Base-by-base conservation (phyloP, 2,113 vertebrate species). In the Chiloscyllium plagiosum region DNA sequence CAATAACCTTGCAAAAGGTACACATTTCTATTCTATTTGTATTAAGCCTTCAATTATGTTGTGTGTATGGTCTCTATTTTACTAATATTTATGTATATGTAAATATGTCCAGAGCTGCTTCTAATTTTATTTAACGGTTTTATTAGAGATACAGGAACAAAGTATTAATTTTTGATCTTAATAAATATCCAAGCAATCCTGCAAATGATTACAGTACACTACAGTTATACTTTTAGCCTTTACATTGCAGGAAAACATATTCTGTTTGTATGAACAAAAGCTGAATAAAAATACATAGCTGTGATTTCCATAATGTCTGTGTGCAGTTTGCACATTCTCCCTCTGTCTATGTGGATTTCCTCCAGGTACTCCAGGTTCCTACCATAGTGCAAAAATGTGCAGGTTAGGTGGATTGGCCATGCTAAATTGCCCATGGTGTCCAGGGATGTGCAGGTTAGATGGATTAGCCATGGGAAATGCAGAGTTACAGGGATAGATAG, bases 1-100 rank as follows among this genome's bases (percentile, higher is more conserved):
- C 94, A 95, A 95, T 72, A 95, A 95, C 69, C 94, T 95, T 95
- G 94, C 52, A 52, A 47, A 95, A 72, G 69, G 42, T 95, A 95
- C 13, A 72, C 68, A 76, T 95, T 95, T 95, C 69, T 47, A 33
- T 72, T 33, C 42, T 47, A 66, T 26, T 50, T 95, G 87, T 61
- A 90, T 90, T 65, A 52, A 90, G 24, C 24, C 86, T 61, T 4
- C 47, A 29, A 52, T 33, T 42, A 47, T 47, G 68, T 37, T 94
- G 13, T 29, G 42, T 95, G 56, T 52, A 70, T 76, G 26, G 26
- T 72, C 69, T 24, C 68, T 72, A 26, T 72, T 95, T 95, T 95
- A 33, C 42, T 50, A 72, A 95, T 33, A 95, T 13, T 90, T 3
- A 33, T 95, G 4, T 37, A 26, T 72, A 19, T 72, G 52, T 52